Evolutionary conservation across 2,888 invertebrate genomes (phyloP), one percentile per base, ranked within the genome.

Genomic region (Volucella inflata): DNA sequence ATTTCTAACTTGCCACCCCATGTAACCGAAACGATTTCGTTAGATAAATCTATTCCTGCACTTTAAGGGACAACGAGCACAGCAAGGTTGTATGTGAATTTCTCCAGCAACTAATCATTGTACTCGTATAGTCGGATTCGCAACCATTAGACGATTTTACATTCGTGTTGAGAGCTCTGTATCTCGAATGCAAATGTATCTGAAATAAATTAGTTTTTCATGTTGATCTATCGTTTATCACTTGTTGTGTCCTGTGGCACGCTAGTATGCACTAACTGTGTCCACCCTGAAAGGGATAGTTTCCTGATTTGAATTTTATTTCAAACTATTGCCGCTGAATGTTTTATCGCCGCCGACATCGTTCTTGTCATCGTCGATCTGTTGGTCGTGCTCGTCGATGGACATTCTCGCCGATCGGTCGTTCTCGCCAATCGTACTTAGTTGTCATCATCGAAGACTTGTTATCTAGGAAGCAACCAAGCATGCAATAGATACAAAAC

Each of bases 121-220:
- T 46, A 12, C 51, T n/a, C n/a, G n/a, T 30, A 30, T 30, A 6
- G 30, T 30, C 6, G 6, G 30, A 6, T 30, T 30, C 30, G 50
- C 70, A 62, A 68, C 85, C 81, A 85, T 85, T 85, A 85, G 85
- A 85, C 80, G 72, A 53, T 50, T 46, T 75, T 80, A 85, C 85
- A 85, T 81, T 85, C 85, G 81, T 85, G 85, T 85, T 85, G 85
- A 85, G 84, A 80, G 84, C 75, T 76, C 60, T 76, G 76, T 85
- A 85, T 85, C 80, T 59, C 72, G 76, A 81, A 85, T 85, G 85
- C 85, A 81, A 85, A 85, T 85, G 81, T 85, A 85, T 81, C 85
- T 71, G 62, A 89, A 88, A 90, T 91, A 91, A 91, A 91, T 91
- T 91, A 91, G 91, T 91, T 91, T 91, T 91, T 87, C 91, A 90